Evolutionary conservation across 2,888 invertebrate species (phyloP).

Genomic region (Lepetodrilus schrolli): DNA sequence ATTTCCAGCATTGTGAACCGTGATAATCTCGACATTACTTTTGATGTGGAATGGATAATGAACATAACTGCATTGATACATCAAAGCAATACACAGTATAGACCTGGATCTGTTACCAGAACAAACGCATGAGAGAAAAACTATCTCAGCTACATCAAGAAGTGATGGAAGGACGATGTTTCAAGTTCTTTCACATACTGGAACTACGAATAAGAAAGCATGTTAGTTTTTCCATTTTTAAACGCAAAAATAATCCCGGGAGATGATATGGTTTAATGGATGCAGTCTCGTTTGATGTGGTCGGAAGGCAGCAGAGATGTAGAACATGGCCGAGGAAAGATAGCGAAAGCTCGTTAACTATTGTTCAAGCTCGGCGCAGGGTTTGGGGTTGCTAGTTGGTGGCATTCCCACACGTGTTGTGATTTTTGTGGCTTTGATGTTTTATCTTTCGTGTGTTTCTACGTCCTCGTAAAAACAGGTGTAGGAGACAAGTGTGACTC

Average conservation of each 20-base stretch:
- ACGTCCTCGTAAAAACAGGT: constrained; percentile 7
- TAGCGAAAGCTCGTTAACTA: constrained; percentile 3
- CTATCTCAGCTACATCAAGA: too few relatives aligned
- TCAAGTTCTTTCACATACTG: neutral
- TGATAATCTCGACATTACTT: too few relatives aligned
- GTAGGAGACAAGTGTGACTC: neutral
- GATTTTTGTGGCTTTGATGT: constrained; percentile 14
- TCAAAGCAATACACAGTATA: too few relatives aligned
- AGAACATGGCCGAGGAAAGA: neutral
- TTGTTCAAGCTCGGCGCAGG: neutral
- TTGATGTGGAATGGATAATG: too few relatives aligned
- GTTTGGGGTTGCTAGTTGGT: neutral
- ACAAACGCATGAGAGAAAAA: too few relatives aligned
- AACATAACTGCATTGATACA: too few relatives aligned
- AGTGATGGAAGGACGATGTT: too few relatives aligned
- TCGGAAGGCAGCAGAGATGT: neutral
- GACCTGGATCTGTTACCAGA: too few relatives aligned
- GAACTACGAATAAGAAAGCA: neutral
- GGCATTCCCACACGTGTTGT: neutral
- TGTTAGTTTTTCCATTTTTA: neutral
- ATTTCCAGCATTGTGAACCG: too few relatives aligned
- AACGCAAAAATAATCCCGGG: neutral
- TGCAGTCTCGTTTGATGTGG: constrained; percentile 3
- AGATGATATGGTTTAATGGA: neutral
- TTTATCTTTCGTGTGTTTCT: constrained; percentile 1